These are phyloP conservation scores for Crypturellus undulatus DNA, from an alignment of 2,113 vertebrate genomes.

Conservation along the genomic window DNA sequence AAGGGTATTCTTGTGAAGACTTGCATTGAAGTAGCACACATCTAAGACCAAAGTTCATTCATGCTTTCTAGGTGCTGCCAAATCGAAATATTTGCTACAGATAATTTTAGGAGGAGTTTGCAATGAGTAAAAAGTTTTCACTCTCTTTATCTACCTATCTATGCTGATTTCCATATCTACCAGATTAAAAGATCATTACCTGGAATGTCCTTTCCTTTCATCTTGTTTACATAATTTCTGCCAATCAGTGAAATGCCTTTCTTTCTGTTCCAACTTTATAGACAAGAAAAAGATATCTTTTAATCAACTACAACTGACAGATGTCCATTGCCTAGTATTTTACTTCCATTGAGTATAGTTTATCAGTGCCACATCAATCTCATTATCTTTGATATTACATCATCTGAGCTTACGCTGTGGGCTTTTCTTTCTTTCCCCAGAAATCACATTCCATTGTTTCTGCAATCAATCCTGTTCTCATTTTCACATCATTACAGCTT, in stretches of 20 bases:
- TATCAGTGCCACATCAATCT: not conserved
- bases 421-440: not conserved
- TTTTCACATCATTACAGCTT: slow-evolving; percentile 30
- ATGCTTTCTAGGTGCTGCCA: not conserved
- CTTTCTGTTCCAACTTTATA: slow-evolving; percentile 11
- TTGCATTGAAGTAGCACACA: not conserved
- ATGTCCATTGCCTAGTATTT: not conserved
- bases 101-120: not conserved
- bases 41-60: not conserved
- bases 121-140: not conserved
- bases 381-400: not conserved
- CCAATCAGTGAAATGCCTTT: not conserved
- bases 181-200: not conserved
- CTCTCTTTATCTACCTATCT: not conserved
- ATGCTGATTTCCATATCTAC: not conserved
- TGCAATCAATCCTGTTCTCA: slow-evolving; percentile 35
- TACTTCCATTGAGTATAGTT: not conserved
- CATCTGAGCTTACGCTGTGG: not conserved
- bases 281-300: not conserved
- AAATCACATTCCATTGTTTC: slow-evolving; percentile 46
- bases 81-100: not conserved
- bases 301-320: not conserved
- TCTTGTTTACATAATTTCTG: not conserved
- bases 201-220: not conserved
- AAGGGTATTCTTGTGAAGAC: not conserved